These are phyloP conservation scores for Ditylenchus dipsaci DNA, from an alignment of 1,140 invertebrate genomes.

Conservation along the genomic window DNA sequence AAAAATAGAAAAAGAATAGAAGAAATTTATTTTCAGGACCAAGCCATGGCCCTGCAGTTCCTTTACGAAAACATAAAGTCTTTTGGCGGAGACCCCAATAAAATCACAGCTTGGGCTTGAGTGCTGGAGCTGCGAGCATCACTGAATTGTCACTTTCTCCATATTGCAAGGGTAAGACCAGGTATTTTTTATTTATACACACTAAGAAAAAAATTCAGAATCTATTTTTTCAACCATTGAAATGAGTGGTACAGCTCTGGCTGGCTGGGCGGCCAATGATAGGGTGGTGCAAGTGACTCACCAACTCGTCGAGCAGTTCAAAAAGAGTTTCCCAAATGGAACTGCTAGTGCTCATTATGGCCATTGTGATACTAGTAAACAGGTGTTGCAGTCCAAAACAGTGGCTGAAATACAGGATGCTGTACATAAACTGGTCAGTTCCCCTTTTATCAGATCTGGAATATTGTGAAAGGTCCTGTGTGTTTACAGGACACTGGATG, in stretches of 20 bases:
- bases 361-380: not conserved
- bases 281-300: slow-evolving; percentile 16
- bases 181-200: not conserved
- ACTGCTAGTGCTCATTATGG: not conserved
- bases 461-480: not conserved
- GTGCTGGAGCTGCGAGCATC: slow-evolving; percentile 65
- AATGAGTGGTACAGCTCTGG: slow-evolving; percentile 25
- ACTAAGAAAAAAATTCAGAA: not conserved
- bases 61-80: slow-evolving; percentile 38
- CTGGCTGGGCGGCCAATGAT: slow-evolving; percentile 26
- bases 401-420: slow-evolving; percentile 27
- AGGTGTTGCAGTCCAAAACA: slow-evolving; percentile 19
- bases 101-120: slow-evolving; percentile 59
- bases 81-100: slow-evolving; percentile 28
- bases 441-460: not conserved
- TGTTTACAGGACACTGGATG: slow-evolving; percentile 6
- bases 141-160: slow-evolving; percentile 36
- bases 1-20: slow-evolving; percentile 77
- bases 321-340: slow-evolving; percentile 1
- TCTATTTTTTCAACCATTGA: slow-evolving; percentile 7
- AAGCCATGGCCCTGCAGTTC: slow-evolving; percentile 56
- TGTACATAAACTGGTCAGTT: slow-evolving; percentile 11
- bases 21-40: slow-evolving; percentile 64
- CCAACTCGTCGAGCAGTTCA: slow-evolving; percentile 5
- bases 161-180: slow-evolving; percentile 20